A percentile compares a stretch with the other conserved stretches of the same genome.
phyloP scores from a whole-genome alignment of 2,113 vertebrate species.

The Ophiodon elongatus region DNA sequence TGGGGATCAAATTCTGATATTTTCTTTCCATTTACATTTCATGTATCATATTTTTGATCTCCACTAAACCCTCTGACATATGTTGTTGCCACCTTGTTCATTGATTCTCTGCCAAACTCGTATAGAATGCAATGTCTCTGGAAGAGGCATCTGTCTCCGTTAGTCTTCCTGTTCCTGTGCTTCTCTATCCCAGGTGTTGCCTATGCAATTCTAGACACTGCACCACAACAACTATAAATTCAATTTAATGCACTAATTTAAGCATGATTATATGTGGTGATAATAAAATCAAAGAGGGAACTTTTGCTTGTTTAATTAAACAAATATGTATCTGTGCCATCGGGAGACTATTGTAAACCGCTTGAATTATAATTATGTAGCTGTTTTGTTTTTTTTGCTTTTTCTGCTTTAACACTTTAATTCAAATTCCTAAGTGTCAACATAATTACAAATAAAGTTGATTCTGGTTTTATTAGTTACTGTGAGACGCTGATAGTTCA shows the following conservation, averaged over 20 bases:
- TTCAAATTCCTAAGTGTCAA: neutral
- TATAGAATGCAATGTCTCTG: constrained; percentile 27
- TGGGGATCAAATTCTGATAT: constrained; percentile 18
- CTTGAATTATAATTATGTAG: neutral
- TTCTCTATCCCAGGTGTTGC: constrained; percentile 29
- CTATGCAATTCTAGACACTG: constrained; percentile 11
- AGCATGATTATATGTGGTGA: neutral
- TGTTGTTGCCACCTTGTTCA: constrained; percentile 22
- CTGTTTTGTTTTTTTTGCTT: neutral
- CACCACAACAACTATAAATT: neutral
- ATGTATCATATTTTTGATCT: neutral
- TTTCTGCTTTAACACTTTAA: too few relatives aligned
- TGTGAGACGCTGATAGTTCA: neutral
- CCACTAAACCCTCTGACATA: constrained; percentile 19
- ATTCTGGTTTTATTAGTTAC: neutral
- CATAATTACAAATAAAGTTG: neutral
- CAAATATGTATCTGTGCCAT: neutral
- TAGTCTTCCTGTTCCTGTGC: constrained; percentile 3
- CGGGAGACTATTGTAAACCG: neutral
- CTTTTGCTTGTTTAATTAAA: neutral
- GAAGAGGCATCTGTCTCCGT: constrained; percentile 39
- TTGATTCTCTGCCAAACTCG: constrained; percentile 17
- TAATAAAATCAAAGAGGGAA: neutral
- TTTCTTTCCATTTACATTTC: constrained; percentile 10
- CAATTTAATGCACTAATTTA: neutral